These are phyloP conservation scores for Digitonthophagus gazella DNA, from an alignment of 2,888 invertebrate species.

Conservation along the genomic window DNA sequence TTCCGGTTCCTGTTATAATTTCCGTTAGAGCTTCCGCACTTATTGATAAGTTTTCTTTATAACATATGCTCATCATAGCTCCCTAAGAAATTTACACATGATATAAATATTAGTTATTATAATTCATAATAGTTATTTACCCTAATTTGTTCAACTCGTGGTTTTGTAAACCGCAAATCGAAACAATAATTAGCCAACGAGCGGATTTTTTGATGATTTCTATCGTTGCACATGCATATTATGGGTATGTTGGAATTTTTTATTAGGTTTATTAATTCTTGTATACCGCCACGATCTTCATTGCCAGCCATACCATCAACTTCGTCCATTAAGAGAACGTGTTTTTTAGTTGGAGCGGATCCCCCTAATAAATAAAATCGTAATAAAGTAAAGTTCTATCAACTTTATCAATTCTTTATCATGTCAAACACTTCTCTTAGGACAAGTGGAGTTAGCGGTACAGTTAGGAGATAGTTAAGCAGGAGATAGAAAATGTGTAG, in stretches of 20 bases:
- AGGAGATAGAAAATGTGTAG: too few relatives aligned
- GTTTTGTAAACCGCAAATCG: conserved; percentile 83
- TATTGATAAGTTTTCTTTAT: conserved; percentile 84
- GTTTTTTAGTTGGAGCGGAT: conserved; percentile 61
- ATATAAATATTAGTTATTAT: conserved; percentile 13
- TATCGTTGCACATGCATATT: conserved; percentile 98
- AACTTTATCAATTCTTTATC: too few relatives aligned
- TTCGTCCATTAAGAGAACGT: conserved; percentile 98
- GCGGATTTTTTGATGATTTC: conserved; percentile 89
- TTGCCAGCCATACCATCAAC: conserved; percentile 99
- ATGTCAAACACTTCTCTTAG: too few relatives aligned
- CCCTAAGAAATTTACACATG: conserved; percentile 69
- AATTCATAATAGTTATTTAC: conserved; percentile 49
- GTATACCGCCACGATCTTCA: conserved; percentile 95
- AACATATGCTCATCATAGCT: conserved; percentile 88
- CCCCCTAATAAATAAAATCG: conserved; percentile 37
- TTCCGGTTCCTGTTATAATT: conserved; percentile 83
- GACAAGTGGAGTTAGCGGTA: too few relatives aligned
- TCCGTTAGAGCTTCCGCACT: conserved; percentile 73
- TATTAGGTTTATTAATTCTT: conserved; percentile 89
- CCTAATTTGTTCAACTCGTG: conserved; percentile 86
- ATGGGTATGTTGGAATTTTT: conserved; percentile 85
- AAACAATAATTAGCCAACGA: conserved; percentile 92
- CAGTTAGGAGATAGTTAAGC: too few relatives aligned
- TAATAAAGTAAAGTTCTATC: not conserved